Evolutionary conservation across 2,113 vertebrate genomes (phyloP).

Genomic region (Nicator chloris): DNA sequence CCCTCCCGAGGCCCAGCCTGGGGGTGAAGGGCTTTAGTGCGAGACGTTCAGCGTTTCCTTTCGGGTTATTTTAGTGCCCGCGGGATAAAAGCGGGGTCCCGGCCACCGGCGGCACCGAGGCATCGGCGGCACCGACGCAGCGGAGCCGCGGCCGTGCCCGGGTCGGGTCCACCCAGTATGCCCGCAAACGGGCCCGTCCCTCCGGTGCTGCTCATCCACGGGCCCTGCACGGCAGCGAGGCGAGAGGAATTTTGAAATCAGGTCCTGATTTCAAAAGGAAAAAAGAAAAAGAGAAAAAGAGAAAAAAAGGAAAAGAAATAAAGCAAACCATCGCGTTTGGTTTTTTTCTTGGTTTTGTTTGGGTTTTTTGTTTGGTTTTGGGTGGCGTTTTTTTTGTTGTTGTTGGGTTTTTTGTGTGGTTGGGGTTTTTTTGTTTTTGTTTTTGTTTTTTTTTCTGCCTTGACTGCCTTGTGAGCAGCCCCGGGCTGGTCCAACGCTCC

Average conservation of each 20-base stretch:
- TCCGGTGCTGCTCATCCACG: background rate
- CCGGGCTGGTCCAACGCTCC: too few species aligned
- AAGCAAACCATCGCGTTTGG: background rate
- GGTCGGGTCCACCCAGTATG: background rate
- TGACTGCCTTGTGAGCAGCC: background rate
- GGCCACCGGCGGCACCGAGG: background rate
- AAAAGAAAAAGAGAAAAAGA: too few species aligned
- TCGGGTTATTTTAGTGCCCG: background rate
- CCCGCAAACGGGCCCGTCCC: background rate
- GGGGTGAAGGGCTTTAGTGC: background rate
- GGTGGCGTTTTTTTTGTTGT: too few species aligned
- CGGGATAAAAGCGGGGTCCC: background rate
- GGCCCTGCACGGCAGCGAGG: background rate
- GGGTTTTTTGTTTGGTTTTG: too few species aligned
- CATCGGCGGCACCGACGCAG: background rate
- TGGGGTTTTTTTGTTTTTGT: background rate
- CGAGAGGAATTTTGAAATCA: background rate
- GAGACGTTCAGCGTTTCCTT: background rate
- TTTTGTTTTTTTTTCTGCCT: background rate
- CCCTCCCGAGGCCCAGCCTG: background rate
- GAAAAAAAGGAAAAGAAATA: fast-evolving
- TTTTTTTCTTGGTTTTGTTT: background rate
- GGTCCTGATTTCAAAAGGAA: background rate
- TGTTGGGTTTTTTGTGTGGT: too few species aligned
- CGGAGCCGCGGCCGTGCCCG: too few species aligned